Base-by-base conservation (phyloP, 2,113 vertebrate genomes). In the Laterallus jamaicensis region DNA sequence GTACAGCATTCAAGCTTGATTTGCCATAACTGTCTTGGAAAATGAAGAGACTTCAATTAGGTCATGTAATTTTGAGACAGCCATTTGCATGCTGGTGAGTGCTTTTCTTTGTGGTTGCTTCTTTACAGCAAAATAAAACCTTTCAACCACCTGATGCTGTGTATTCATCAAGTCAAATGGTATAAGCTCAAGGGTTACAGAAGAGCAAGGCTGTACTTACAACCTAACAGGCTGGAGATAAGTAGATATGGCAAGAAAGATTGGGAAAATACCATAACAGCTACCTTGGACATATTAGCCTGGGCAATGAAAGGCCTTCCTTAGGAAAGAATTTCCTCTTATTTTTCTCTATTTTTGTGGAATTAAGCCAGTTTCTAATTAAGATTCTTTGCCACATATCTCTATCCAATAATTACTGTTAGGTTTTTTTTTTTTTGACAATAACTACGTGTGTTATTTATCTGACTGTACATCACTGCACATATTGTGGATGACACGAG, bases 61-160 rank as follows among this genome's bases (percentile, higher is more conserved):
- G 28, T 76, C 37, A 73, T n/a, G n/a, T 29, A 79, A 71, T 79
- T 93, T 87, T 91, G n/a, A 87, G 58, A 44, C 60, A 62, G 21
- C 32, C 16, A 40, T 87, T 82, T 71, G 42, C 2, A 1, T 84
- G n/a, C 37, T 95, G 31, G 7, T 67, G 54, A 29, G 9, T 68
- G 35, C 22, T 91, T 88, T 88, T 32, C 55, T 91, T 92, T 88
- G 37, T 86, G 74, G 40, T 50, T 88, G 3, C 26, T 69, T 94
- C 70, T 84, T 91, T 80, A 64, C 82, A 93, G 54, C 21, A 89
- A 92, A 93, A 79, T 73, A 95, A 88, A 95, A 82, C 49, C 66
- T 92, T 93, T 89, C 50, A 92, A n/a, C 44, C 32, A 44, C 82
- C 67, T 71, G 69, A 81, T 50, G 25, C 37, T 88, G 78, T 24